Evolutionary conservation across 1,140 invertebrate genomes (phyloP).

Genomic region (Brachionus koreanus): DNA sequence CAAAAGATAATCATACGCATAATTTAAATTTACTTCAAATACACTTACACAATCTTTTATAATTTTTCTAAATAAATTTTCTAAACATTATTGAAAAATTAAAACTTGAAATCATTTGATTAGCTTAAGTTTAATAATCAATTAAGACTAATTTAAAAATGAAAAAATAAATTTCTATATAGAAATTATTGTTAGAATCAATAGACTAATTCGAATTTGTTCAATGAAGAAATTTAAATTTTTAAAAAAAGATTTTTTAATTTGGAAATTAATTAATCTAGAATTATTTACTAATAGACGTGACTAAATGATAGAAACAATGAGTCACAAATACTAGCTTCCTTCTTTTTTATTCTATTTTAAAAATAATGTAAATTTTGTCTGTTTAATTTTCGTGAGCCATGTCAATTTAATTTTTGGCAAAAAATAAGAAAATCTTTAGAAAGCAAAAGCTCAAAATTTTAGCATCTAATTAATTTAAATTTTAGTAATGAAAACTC

Average conservation of each 20-base stretch:
- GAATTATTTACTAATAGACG: not conserved
- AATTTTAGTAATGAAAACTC: not conserved
- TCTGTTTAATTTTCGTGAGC: not conserved
- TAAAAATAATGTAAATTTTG: not conserved
- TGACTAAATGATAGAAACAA: not conserved
- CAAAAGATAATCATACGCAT: no score
- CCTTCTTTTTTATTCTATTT: not conserved
- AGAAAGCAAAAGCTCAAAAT: not conserved
- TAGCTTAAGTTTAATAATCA: no score
- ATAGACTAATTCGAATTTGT: no score
- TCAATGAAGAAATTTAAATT: no score
- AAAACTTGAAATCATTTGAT: no score
- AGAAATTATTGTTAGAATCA: no score
- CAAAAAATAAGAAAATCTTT: not conserved
- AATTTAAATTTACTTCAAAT: no score
- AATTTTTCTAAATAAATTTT: no score
- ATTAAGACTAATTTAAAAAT: no score
- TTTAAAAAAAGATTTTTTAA: not conserved
- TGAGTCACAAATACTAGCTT: not conserved
- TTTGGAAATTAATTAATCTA: not conserved
- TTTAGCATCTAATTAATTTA: not conserved
- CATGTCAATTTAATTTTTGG: not conserved
- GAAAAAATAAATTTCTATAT: no score
- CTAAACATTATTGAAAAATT: no score
- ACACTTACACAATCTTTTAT: no score